Base-by-base conservation (phyloP, 2,797 vertebrate genomes). In the Antennarius maculatus region DNA sequence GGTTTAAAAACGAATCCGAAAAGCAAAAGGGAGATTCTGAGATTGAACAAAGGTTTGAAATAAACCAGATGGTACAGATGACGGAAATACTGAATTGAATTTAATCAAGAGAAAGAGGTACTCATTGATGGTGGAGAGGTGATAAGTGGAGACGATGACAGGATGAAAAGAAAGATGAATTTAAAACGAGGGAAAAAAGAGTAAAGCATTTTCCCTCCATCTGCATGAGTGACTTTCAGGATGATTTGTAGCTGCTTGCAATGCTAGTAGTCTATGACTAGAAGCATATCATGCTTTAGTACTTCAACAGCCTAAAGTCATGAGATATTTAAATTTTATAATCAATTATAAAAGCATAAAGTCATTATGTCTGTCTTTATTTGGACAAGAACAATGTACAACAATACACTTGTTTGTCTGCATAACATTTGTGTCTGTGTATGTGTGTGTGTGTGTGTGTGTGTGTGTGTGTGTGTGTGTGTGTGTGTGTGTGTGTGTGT, bases 81-180 rank as follows among this genome's bases (percentile, higher is more conserved):
- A 51, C 31, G 27, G 42, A 54, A 43, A 23, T 37, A 12, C 18
- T 45, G 28, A 67, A 45, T 4, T 39, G 7, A 34, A 34, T 34
- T 34, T 34, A 61, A 56, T 56, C 7, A 42, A 15, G 18, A 4
- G 5, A 17, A 9, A 18, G 7, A 34, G 10, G 17, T 11, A 18
- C n/a, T 23, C 23, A 23, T 23, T 23, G 23, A 23, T 23, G 23
- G 23, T 23, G 42, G 0, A 37, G n/a, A 27, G 54, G 9, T 16
- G 43, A 14, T 2, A 60, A 27, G 23, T 34, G 45, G 53, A 27
- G 43, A 56, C 6, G 37, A 50, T 12, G 50, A 51, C 29, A 45
- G 10, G 18, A 61, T 73, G 51, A 57, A 56, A 14, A 31, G 52
- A 58, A 31, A 54, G 64, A 55, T 69, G 53, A 66, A 48, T 3